Evolutionary conservation across 1,140 invertebrate species (phyloP).

Genomic region (Mizuhopecten yessoensis): DNA sequence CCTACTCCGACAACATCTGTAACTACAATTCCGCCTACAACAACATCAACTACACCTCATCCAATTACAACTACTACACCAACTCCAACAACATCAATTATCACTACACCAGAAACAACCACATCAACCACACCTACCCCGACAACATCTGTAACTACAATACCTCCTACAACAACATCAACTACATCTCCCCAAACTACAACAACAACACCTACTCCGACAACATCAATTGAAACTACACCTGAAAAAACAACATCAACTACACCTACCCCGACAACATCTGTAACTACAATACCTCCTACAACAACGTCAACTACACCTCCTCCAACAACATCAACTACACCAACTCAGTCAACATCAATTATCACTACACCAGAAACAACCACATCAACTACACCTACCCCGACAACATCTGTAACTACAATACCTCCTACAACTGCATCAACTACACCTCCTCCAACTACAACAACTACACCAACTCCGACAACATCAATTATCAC

Average conservation of each 20-base stretch:
- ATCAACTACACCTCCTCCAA: background rate
- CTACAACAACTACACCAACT: background rate
- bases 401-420: background rate
- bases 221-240: background rate
- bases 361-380: background rate
- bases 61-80: too few species aligned
- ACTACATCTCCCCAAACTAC: background rate
- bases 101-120: background rate
- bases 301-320: background rate
- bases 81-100: background rate
- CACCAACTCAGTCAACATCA: background rate
- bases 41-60: too few species aligned
- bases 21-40: background rate
- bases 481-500: background rate
- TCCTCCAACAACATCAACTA: background rate
- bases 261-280: background rate
- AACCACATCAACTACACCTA: background rate
- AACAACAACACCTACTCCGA: background rate
- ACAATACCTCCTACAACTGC: background rate
- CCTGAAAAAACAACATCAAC: background rate
- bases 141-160: background rate
- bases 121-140: background rate
- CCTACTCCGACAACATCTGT: background rate
- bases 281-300: background rate
- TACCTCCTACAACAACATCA: background rate